A percentile compares a stretch with the other conserved stretches of the same genome.
phyloP scores from a whole-genome alignment of 2,888 invertebrate species.

The Drosophila ustulata region DNA sequence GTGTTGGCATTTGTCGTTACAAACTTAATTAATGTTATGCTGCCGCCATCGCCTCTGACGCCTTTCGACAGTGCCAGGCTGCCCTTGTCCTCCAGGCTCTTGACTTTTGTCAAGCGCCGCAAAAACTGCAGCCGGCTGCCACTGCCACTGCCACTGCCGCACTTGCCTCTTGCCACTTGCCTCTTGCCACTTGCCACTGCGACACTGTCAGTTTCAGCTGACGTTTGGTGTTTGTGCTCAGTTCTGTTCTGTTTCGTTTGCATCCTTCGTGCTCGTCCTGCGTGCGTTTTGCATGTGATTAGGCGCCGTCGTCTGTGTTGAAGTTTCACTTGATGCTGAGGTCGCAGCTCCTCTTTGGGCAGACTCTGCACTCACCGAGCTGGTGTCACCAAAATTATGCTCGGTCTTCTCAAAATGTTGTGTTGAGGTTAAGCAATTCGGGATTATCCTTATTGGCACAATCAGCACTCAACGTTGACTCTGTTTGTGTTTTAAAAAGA shows the following conservation, averaged over 20 bases:
- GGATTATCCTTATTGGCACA: conserved; percentile 66
- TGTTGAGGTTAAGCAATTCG: conserved; percentile 54
- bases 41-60: conserved; percentile 54
- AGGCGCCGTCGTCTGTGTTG: conserved; percentile 45
- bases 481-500: conserved; percentile 22
- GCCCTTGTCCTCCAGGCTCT: conserved; percentile 68
- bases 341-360: conserved; percentile 6
- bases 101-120: conserved; percentile 77
- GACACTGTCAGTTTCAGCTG: conserved; percentile 80
- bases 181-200: conserved; percentile 36
- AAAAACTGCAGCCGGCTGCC: conserved; percentile 68
- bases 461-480: conserved; percentile 46
- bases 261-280: conserved; percentile 15
- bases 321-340: conserved; percentile 46
- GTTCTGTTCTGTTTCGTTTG: conserved; percentile 2
- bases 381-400: conserved; percentile 41
- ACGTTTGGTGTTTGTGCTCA: conserved; percentile 69
- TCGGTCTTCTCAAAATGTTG: conserved; percentile 40
- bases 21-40: conserved; percentile 80
- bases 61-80: conserved; percentile 25
- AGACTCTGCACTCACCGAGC: background rate
- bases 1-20: conserved; percentile 74
- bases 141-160: conserved; percentile 26
- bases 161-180: conserved; percentile 32
- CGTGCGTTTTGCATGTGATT: conserved; percentile 60